These are phyloP conservation scores for Thecocarcelia acutangulata DNA, from an alignment of 2,888 invertebrate species.

Conservation along the genomic window DNA sequence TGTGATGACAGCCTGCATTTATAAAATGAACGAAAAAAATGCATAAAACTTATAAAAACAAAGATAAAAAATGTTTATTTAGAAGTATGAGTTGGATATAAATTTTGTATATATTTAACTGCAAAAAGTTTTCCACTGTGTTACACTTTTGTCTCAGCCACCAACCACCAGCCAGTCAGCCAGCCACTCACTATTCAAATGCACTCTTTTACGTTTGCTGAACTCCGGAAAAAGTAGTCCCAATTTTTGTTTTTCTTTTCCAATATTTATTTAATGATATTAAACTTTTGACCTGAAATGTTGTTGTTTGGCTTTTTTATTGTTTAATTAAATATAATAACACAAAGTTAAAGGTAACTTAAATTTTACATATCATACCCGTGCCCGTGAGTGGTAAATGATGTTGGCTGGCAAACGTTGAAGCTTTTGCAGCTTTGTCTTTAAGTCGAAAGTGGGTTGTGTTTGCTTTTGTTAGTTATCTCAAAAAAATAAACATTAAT, in stretches of 20 bases:
- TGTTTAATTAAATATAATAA: slow-evolving; percentile 61
- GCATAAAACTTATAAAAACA: not conserved
- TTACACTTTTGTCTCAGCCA: slow-evolving; percentile 49
- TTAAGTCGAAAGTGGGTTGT: slow-evolving; percentile 55
- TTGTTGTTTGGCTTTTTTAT: slow-evolving; percentile 21
- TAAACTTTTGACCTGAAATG: slow-evolving; percentile 67
- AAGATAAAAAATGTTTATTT: slow-evolving; percentile 56
- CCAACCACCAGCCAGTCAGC: slow-evolving; percentile 6
- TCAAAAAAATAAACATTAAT: slow-evolving; percentile 59
- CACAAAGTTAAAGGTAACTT: slow-evolving; percentile 23
- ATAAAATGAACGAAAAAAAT: not conserved
- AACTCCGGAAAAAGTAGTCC: not conserved
- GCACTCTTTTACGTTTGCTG: not conserved
- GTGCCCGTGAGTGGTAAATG: not conserved
- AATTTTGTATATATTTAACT: slow-evolving; percentile 51
- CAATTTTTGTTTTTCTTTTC: not conserved
- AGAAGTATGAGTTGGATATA: slow-evolving; percentile 50
- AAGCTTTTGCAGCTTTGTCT: not conserved
- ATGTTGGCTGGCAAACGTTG: not conserved
- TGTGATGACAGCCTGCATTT: slow-evolving; percentile 62
- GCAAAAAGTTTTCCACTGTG: slow-evolving; percentile 43
- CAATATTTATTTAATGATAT: slow-evolving; percentile 64
- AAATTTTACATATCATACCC: slow-evolving; percentile 39
- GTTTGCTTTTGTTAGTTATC: slow-evolving; percentile 57
- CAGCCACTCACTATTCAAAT: too few species aligned